Base-by-base conservation (phyloP, 2,113 vertebrate genomes). In the Ophthalmotilapia sp. region DNA sequence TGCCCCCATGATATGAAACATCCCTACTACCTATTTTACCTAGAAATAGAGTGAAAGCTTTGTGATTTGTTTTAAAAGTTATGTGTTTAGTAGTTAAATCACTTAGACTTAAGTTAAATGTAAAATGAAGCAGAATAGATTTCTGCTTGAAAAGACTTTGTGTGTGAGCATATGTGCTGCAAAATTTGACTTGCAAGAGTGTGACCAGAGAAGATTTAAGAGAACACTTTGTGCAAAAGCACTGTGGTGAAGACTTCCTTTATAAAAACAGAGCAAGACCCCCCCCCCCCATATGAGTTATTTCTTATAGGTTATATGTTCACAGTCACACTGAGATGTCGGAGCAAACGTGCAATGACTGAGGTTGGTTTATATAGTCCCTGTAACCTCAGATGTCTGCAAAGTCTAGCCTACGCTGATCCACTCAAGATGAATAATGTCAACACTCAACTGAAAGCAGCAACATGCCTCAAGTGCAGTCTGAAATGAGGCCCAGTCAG, bases 161-260 rank as follows among this genome's bases (percentile, higher is more conserved):
- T 62, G 31, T 36, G 17, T 38, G 19, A n/a, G 60, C 60, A 21
- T 65, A 38, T 53, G 38, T 3, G 26, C 11, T 31, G 3, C 65
- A 79, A 33, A 36, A 14, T 55, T 26, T 58, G 14, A 42, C n/a
- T 26, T 68, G 38, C 40, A 84, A 42, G 14, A 49, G n/a, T 77
- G 53, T 14, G 8, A 45, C 23, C 42, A 73, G 26, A 80, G 17
- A 5, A 47, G 3, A 79, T 23, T 8, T 7, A 11, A 55, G 29
- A 84, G 14, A 86, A 85, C 73, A 68, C 6, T 75, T 33, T 38
- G 6, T 58, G 31, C 68, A 83, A 70, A 79, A 81, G 55, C 9
- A 12, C 29, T 88, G 84, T 83, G 90, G 88, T 88, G 36, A 89
- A 83, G 79, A 83, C 82, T 84, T 87, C 65, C 80, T 88, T 51